Conservation (phyloP, 2,797 vertebrate species). For the Hypotaenidia philippensis region DNA sequence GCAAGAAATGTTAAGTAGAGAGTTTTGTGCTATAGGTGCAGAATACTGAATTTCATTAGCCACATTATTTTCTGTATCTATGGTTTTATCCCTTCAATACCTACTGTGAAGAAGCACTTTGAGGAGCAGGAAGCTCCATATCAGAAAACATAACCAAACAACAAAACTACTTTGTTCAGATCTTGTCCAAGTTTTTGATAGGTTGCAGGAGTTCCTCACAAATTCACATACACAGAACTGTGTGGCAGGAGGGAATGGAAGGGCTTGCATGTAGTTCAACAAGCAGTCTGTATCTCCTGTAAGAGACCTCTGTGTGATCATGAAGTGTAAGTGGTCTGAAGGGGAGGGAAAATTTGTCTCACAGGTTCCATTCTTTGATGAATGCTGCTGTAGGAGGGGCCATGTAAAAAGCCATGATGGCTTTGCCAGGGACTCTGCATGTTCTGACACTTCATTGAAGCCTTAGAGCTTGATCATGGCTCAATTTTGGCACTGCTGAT, state of each 20-base stretch:
- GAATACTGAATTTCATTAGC: background rate
- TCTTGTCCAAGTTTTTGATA: background rate
- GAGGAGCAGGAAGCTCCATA: background rate
- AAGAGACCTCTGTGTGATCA: background rate
- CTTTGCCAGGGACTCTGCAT: background rate
- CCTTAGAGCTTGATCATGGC: background rate
- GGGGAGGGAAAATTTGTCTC: background rate
- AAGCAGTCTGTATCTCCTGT: background rate
- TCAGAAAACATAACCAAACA: background rate
- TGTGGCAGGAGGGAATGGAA: background rate
- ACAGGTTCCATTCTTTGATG: background rate
- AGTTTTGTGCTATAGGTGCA: background rate
- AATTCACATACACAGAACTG: background rate
- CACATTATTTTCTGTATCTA: background rate
- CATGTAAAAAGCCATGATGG: fast-evolving
- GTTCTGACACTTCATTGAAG: background rate
- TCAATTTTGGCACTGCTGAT: background rate
- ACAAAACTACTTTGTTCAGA: background rate
- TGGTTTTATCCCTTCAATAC: background rate
- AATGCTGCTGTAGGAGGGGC: background rate
- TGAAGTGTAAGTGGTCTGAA: background rate
- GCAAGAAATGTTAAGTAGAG: background rate
- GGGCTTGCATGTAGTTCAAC: fast-evolving
- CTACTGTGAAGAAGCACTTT: background rate
- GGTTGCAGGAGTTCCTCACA: background rate